Percentiles rank a stretch among this genome's conserved stretches.
phyloP scores from a whole-genome alignment of 2,797 vertebrate species.

The Typhlichthys subterraneus region DNA sequence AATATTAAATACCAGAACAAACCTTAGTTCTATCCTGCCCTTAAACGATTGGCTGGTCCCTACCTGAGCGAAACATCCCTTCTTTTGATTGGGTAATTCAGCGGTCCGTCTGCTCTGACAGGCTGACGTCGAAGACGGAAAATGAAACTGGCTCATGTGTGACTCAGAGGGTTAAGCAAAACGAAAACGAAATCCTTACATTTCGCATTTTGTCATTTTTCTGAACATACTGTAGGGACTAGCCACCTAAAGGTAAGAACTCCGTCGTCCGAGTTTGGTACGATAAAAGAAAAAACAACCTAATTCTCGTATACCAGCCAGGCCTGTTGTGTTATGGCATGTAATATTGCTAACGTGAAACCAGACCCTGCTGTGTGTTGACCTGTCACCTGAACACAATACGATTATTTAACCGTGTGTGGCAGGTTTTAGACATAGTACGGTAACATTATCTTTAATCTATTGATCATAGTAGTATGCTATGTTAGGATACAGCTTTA shows the following conservation, averaged over 20 bases:
- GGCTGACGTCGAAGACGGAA: conserved; percentile 35
- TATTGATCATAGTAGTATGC: background rate
- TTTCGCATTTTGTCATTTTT: fast-evolving
- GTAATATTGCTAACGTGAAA: conserved; percentile 41
- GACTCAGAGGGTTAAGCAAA: conserved; percentile 11
- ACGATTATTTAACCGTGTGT: too few relatives aligned
- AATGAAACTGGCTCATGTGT: conserved; percentile 61
- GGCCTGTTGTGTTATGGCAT: conserved; percentile 57
- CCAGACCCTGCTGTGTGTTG: background rate
- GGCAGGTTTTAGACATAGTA: background rate
- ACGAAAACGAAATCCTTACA: conserved; percentile 29
- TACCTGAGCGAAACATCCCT: fast-evolving
- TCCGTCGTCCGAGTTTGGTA: conserved; percentile 5
- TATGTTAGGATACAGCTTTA: background rate
- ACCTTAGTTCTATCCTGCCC: conserved; percentile 31
- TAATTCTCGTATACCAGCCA: conserved; percentile 27
- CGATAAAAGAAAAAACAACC: conserved; percentile 7
- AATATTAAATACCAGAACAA: background rate
- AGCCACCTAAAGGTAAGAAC: conserved; percentile 9
- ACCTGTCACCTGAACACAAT: background rate
- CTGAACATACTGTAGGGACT: background rate
- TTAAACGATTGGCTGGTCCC: conserved; percentile 20
- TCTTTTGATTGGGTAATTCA: conserved; percentile 42
- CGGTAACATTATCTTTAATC: background rate
- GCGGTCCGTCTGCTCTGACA: conserved; percentile 24